Evolutionary conservation across 2,113 vertebrate species (phyloP), one percentile per base, ranked within the genome.

Genomic region (Halichoerus grypus): DNA sequence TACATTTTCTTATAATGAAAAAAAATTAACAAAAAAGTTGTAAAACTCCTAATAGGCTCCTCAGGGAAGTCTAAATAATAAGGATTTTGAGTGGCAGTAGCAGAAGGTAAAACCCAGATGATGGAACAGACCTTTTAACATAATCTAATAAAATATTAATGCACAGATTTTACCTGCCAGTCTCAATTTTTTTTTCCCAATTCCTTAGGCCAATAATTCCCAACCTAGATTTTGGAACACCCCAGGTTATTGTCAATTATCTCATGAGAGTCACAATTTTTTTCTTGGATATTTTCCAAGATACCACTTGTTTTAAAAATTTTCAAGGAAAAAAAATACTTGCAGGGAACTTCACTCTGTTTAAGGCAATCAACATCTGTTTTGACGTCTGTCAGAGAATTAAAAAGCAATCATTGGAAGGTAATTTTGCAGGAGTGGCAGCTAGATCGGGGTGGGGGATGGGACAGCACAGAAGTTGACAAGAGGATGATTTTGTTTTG

Each of bases 91-190:
- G 69, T 65, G 21, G 83, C 84, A 91, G 59, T 86, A 74, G 57
- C 51, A 72, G 79, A 95, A 74, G 33, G 90, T 71, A 81, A 95
- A 91, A 87, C 16, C 36, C 24, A 36, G 46, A 84, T 39, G 83
- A 92, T 67, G 26, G 61, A 76, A 86, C 12, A 95, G 65, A 77
- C 1, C 46, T 80, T 93, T 90, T 72, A 80, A 84, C 14, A 55
- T 72, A 46, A 92, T 91, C 74, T 81, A 83, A 93, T 86, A 31
- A 82, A 93, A 94, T 89, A 92, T 74, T 80, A 92, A 96, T n/a
- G 4, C 36, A 59, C 65, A 93, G 26, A 95, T 94, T 88, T 93
- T 83, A 28, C 74, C 74, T 95, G 33, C 87, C 79, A 81, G 57
- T 90, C 49, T 96, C 69, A 89, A 90, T 80, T 74, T 83, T 55